phyloP scores from a whole-genome alignment of 2,888 invertebrate species.

The Pterobdella sp. region DNA sequence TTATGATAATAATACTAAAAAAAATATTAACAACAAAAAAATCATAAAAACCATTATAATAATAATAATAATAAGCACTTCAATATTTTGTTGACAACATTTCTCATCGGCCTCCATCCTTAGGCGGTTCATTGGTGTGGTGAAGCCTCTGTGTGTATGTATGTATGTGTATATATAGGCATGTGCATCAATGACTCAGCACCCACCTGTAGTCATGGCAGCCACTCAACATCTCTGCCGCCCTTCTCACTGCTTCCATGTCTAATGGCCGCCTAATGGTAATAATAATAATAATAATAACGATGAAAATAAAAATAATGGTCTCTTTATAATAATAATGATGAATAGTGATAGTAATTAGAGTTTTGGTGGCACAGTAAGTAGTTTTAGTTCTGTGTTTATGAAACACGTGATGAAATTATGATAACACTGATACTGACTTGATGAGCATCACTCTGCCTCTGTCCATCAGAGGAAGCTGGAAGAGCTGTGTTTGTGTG shows the following conservation, averaged over 20 bases:
- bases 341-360: neutral
- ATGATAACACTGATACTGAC: no score
- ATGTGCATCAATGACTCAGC: neutral
- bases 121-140: constrained; percentile 14
- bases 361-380: no score
- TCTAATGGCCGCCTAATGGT: constrained; percentile 27
- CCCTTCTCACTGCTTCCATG: constrained; percentile 28
- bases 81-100: no score
- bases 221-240: constrained; percentile 33
- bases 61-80: no score
- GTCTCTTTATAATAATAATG: neutral
- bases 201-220: constrained; percentile 32
- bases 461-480: no score
- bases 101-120: neutral
- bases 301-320: neutral
- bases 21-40: no score
- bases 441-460: neutral
- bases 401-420: no score
- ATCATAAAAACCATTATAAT: no score
- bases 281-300: constrained; percentile 3
- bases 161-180: neutral
- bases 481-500: no score
- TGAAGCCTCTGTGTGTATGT: constrained; percentile 30
- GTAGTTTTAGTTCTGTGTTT: no score
- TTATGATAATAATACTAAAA: no score